Evolutionary conservation across 2,113 vertebrate species (phyloP).

Genomic region (Chaetodon trifascialis): DNA sequence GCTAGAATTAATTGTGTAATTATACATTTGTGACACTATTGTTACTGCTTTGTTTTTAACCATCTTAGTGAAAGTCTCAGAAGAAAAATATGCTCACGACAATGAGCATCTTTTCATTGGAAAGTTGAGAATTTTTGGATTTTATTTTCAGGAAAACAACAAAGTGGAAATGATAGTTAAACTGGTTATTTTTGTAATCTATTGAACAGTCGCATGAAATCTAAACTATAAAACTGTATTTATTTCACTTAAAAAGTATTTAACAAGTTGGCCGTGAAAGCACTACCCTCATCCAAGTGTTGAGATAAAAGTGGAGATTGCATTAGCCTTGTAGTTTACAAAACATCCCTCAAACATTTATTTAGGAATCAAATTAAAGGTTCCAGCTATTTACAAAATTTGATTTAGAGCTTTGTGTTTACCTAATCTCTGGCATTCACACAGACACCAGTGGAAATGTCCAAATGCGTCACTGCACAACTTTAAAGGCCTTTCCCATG

Average conservation of each 20-base stretch:
- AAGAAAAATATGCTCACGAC: background rate
- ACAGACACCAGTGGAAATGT: slow-evolving; percentile 82
- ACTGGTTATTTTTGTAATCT: background rate
- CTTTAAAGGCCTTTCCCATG: slow-evolving; percentile 88
- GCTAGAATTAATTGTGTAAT: background rate
- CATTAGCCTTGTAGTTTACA: slow-evolving; percentile 84
- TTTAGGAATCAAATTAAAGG: slow-evolving; percentile 84
- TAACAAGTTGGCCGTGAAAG: slow-evolving; percentile 79
- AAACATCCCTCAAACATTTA: slow-evolving; percentile 77
- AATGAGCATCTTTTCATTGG: background rate
- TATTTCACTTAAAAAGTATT: slow-evolving; percentile 73
- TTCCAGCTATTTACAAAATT: slow-evolving; percentile 86
- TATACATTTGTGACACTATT: background rate
- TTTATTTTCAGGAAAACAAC: background rate
- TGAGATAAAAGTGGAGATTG: slow-evolving; percentile 74
- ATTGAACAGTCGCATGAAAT: slow-evolving; percentile 21
- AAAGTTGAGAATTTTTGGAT: background rate
- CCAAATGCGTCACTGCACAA: slow-evolving; percentile 86
- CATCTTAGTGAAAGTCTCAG: background rate
- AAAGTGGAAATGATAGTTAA: fast-evolving
- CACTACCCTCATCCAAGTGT: slow-evolving; percentile 46
- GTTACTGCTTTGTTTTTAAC: background rate
- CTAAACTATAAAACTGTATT: slow-evolving; percentile 54
- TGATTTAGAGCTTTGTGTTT: slow-evolving; percentile 81
- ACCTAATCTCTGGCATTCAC: slow-evolving; percentile 83